Base-by-base conservation (phyloP, 2,888 invertebrate genomes). In the Sminthurides aquaticus region DNA sequence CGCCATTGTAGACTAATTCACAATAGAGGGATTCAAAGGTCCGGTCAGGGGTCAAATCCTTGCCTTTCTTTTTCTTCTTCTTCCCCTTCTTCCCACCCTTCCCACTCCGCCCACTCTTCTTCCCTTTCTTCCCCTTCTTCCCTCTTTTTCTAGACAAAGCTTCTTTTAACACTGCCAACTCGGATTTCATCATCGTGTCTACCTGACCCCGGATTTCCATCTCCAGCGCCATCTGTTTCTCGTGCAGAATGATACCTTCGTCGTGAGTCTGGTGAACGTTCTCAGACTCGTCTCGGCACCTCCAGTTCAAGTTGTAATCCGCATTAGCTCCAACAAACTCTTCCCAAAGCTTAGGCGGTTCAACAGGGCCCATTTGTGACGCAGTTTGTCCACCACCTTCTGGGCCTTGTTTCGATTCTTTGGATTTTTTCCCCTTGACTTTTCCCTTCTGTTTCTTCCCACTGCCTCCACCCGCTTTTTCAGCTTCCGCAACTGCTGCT, bases 21-120 rank as follows among this genome's bases (percentile, higher is more conserved):
- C 96, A 94, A 77, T 92, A 93, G 2, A 97, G 80, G 0, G 93
- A 94, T 78, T 92, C 91, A 0, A 88, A 87, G 0, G 90, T 89
- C 77, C 94, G 84, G 77, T 96, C 95, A 0, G 82, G 84, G 0
- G 96, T 96, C 59, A 96, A 81, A 80, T 96, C 95, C 78, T 95
- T 95, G 76, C 94, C 93, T 78, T 92, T 93, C 78, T 91, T 93
- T 69, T 79, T 80, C 81, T 91, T 93, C 78, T 94, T 94, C 71
- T 85, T 86, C 76, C 95, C 95, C 75, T 94, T 94, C 0, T 89
- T 89, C 27, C 88, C 87, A 18, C 89, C 84, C 43, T 89, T 84
- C 27, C 73, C 72, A 29, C 72, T 72, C n/a, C 71, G 65, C 18
- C 68, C 62, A 20, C 73, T 69, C 11, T 66, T 68, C 0, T 86